Evolutionary conservation across 2,113 vertebrate genomes (phyloP), one percentile per base, ranked within the genome.

Genomic region (Phyllopteryx taeniolatus): DNA sequence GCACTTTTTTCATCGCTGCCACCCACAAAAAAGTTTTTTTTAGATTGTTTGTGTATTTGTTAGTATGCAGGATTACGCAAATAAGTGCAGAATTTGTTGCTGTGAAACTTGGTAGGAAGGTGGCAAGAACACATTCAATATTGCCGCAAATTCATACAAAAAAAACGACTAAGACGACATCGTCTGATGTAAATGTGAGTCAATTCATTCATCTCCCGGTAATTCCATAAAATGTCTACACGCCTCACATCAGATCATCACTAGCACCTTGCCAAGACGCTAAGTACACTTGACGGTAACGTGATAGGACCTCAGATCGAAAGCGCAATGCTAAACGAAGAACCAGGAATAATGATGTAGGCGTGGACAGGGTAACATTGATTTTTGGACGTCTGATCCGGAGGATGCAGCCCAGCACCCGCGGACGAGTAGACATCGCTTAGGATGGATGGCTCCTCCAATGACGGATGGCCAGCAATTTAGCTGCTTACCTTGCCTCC

Each of bases 401-500:
- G 63, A 54, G 71, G 57, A 80, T 75, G 67, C 27, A 47, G 70
- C 74, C 60, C 71, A 33, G 67, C 10, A 63, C 14, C 54, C 12
- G 1, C 27, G 79, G 77, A 83, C 75, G 73, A 82, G 66, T 1
- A 66, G 73, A 79, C 81, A 83, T 80, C 74, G 75, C 78, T 79
- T 53, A 70, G 71, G 72, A 57, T 71, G 79, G 81, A 70, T 57
- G 71, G 80, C 67, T 81, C 74, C 46, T 51, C 27, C 35, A 0
- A 62, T 73, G 80, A 89, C 65, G 67, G 72, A 78, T 61, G 22
- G 69, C 42, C 44, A 2, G 71, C 76, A 83, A 90, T 86, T 87
- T 77, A 79, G 79, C 74, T 68, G 70, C 79, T 78, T 79, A 84
- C 79, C 74, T 78, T 44, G 70, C 73, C 75, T 88, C 75, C 63